These are phyloP conservation scores for Gobionotothen gibberifrons DNA, from an alignment of 2,797 vertebrate species.

Conservation along the genomic window DNA sequence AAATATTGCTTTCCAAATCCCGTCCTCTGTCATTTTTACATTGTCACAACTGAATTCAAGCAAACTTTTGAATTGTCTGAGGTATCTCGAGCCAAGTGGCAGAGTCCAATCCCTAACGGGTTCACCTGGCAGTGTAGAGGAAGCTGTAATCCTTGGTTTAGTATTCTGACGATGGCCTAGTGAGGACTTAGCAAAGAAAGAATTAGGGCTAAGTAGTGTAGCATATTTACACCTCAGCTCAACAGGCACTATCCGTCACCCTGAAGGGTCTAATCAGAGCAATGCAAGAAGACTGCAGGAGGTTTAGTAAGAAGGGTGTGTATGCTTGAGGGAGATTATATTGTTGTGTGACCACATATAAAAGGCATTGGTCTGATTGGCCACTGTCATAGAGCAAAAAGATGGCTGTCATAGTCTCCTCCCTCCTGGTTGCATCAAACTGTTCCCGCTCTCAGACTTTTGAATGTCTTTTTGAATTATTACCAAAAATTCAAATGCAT, in stretches of 20 bases:
- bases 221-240: conserved; percentile 22
- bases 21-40: not conserved
- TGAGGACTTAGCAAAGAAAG: conserved; percentile 17
- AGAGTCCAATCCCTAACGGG: conserved; percentile 23
- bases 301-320: not conserved
- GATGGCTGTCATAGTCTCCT: not conserved
- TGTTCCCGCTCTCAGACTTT: not conserved
- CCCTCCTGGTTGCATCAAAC: not conserved
- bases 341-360: not conserved
- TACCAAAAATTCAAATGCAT: no score
- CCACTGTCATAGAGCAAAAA: not conserved
- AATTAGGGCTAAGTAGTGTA: conserved; percentile 22
- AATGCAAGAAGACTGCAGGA: not conserved
- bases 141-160: conserved; percentile 49
- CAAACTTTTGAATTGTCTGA: not conserved
- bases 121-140: conserved; percentile 35
- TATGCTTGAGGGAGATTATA: not conserved
- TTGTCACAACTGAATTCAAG: conserved; percentile 2
- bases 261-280: not conserved
- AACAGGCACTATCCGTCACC: not conserved
- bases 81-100: not conserved
- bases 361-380: not conserved
- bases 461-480: not conserved
- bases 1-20: not conserved
- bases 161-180: conserved; percentile 36